Evolutionary conservation across 2,888 invertebrate species (phyloP), one percentile per base, ranked within the genome.

Genomic region (Megamerina dolium): DNA sequence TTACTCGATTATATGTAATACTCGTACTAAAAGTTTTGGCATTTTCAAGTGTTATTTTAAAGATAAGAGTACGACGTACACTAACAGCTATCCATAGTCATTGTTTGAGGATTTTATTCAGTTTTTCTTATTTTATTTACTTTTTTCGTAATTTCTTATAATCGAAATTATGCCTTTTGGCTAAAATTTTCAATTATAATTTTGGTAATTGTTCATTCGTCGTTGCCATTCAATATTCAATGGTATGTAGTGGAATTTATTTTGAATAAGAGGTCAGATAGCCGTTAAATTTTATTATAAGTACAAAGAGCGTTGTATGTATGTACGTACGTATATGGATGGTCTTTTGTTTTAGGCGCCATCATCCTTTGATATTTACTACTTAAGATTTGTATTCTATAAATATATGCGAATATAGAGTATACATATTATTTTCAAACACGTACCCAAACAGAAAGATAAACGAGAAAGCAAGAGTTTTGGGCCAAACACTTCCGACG

Each of bases 271-370:
- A 60, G 60, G 60, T 60, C 60, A 61, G 60, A 59, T 60, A 61
- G 53, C 61, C 60, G 60, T 58, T 56, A 61, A 60, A 60, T 60
- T 57, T 55, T 59, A 61, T 60, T 61, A 60, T 60, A 43, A 27
- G 29, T 34, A 43, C 32, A 37, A 33, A 54, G 55, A 52, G 35
- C 26, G 51, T 53, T 54, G 58, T 51, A 38, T n/a, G n/a, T n/a
- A n/a, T n/a, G 51, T n/a, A 10, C 13, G 13, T 13, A 3, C 10
- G 10, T 5, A 27, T 27, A 27, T 10, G 10, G 13, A 27, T 27
- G 10, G 10, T 5, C 29, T 4, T 16, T 14, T 37, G 26, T 44
- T 35, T 45, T 34, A 49, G 52, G 50, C 53, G 48, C 56, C 50
- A 58, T 49, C 50, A 51, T 48, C 21, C 36, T 36, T 36, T 36